Base-by-base conservation (phyloP, 2,113 vertebrate species). In the Archocentrus centrarchus region DNA sequence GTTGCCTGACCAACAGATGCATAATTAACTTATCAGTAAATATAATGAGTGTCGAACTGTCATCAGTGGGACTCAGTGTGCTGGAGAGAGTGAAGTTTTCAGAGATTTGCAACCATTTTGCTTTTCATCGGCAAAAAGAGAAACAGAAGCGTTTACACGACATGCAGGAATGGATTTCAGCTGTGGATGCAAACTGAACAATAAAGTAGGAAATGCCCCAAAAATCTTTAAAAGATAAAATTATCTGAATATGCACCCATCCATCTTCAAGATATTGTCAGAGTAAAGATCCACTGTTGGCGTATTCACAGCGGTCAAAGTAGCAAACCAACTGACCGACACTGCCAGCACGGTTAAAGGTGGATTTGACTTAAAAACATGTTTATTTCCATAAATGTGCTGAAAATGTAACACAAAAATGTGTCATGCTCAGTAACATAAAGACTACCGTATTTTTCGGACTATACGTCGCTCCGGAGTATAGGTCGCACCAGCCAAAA, bases 141-240 rank as follows among this genome's bases (percentile, higher is more conserved):
- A 64, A 2, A 64, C 0, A 17, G 47, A 50, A 50, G 15, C 4
- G 2, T 2, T 22, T 66, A 17, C 50, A 66, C 39, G 0, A 13
- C 22, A 2, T 66, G 13, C 63, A 10, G 39, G 7, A 7, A 66
- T 66, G 63, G n/a, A 24, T 44, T 66, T 27, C 7, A 66, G 0
- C 39, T 44, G 2, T 64, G 62, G 1, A 24, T 41, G 22, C 11
- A 64, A 64, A 41, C 37, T 64, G 6, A 64, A 64, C 37, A 64
- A 41, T 0, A 64, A 41, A 15, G 11, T n/a, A 14, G 7, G 37
- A 64, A 41, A 41, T 41, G 37, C 37, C 14, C 22, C 62, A 5
- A 41, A 15, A 64, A 41, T 24, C 22, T n/a, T 64, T 64, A 41
- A 64, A 64, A 24, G n/a, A 9, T 41, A 64, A 24, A 41, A 41